Evolutionary conservation across 2,797 vertebrate species (phyloP).

Genomic region (Toxotes lorentzi): DNA sequence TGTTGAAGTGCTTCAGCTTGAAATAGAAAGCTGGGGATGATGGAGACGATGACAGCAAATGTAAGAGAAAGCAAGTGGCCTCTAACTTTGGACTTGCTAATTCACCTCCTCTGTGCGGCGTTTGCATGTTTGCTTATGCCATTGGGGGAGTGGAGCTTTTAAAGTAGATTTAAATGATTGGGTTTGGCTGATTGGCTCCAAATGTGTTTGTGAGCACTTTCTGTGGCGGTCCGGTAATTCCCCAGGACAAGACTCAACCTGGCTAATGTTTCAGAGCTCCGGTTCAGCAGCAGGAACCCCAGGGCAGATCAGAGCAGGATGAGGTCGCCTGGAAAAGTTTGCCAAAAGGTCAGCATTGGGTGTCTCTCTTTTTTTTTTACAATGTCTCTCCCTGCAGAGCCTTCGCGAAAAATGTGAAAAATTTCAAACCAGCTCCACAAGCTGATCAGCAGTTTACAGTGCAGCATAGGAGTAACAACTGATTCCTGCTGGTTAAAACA

Average conservation of each 20-base stretch:
- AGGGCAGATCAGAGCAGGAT: conserved; percentile 35
- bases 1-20: conserved; percentile 42
- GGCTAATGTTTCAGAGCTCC: conserved; percentile 38
- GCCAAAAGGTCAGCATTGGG: conserved; percentile 36
- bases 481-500: conserved; percentile 36
- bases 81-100: conserved; percentile 45
- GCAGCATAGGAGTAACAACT: conserved; percentile 24
- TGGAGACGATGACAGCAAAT: conserved; percentile 37
- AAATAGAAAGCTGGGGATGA: conserved; percentile 13
- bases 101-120: conserved; percentile 22
- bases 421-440: conserved; percentile 38
- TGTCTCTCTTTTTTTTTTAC: conserved; percentile 20
- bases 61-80: conserved; percentile 35
- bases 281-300: conserved; percentile 39
- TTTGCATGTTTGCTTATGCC: conserved; percentile 30
- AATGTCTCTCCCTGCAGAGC: conserved; percentile 28
- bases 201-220: conserved; percentile 52
- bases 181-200: conserved; percentile 39
- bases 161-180: conserved; percentile 30
- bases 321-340: conserved; percentile 21
- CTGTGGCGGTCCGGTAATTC: conserved; percentile 39
- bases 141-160: conserved; percentile 34
- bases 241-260: conserved; percentile 55
- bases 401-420: conserved; percentile 42
- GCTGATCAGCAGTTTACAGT: conserved; percentile 36